Base-by-base conservation (phyloP, 2,113 vertebrate genomes). In the Mugil cephalus region DNA sequence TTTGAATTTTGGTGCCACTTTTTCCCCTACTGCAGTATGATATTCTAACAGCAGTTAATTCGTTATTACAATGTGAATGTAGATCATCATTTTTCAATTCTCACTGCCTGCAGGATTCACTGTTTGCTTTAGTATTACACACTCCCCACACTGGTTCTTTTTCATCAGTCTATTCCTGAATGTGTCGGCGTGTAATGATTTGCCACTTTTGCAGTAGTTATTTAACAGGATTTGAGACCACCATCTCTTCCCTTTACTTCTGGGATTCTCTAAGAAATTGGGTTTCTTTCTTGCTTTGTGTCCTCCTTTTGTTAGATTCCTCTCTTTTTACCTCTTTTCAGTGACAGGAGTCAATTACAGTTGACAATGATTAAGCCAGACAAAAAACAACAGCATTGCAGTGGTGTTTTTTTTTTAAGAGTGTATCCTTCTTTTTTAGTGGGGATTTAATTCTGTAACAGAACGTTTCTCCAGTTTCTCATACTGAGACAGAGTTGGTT, bases 171-270 rank as follows among this genome's bases (percentile, higher is more conserved):
- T 1, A 19, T 56, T 48, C 11, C 55, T 17, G 48, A 62, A 36
- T 19, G 54, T 71, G 64, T 47, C 51, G 74, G 18, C 18, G 54
- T 56, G 68, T 83, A 83, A 80, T 53, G 80, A 83, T 86, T 89
- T 69, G 85, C 79, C 77, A 24, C 13, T 21, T 80, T 72, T 74
- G 81, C 68, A 77, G 72, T 79, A 58, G 59, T 66, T 55, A 76
- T 63, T 68, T 61, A 13, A 17, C 19, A 74, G 69, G 70, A 70
- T 88, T 58, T 50, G 43, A 80, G 60, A 73, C 69, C 67, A 42
- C 40, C 66, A 50, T 34, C 40, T 36, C 11, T 64, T 55, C 53
- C 35, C 42, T 54, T 48, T 36, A 15, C 42, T 56, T 48, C 39
- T 19, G 10, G 10, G 17, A n/a, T 34, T 45, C 40, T 65, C 52